Percentiles rank a stretch among this genome's conserved stretches.
Evolutionary conservation across 1,140 invertebrate genomes (phyloP).

Genomic region (Ceratosolen solmsi): DNA sequence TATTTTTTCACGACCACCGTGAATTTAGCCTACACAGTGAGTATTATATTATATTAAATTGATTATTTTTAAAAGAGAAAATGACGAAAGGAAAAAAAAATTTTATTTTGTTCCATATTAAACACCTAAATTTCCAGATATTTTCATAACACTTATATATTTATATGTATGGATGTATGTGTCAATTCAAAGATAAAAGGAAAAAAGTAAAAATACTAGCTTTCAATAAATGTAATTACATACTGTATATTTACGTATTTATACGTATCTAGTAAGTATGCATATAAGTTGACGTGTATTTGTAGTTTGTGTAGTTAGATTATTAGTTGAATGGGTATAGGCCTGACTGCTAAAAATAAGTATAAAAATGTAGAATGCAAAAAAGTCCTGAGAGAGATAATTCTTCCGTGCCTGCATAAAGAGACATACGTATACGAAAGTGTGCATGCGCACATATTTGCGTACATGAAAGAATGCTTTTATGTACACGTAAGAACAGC

Average conservation of each 20-base stretch:
- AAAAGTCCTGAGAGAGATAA: background rate
- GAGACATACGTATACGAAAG: background rate
- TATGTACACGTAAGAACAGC: background rate
- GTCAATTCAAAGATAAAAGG: background rate
- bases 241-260: background rate
- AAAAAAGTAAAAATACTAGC: background rate
- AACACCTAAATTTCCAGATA: background rate
- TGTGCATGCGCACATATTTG: background rate
- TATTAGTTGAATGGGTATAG: background rate
- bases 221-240: constrained; percentile 9
- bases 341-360: background rate
- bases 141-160: background rate
- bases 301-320: background rate
- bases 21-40: constrained; percentile 57
- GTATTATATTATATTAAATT: constrained; percentile 58
- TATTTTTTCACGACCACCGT: constrained; percentile 67
- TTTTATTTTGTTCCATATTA: background rate
- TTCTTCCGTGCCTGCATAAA: background rate
- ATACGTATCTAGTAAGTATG: background rate
- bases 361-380: background rate
- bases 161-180: background rate
- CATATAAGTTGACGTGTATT: background rate
- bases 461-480: background rate
- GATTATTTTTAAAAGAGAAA: constrained; percentile 56
- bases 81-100: background rate